phyloP scores from a whole-genome alignment of 2,797 vertebrate species.

The Carcharodon carcharias region DNA sequence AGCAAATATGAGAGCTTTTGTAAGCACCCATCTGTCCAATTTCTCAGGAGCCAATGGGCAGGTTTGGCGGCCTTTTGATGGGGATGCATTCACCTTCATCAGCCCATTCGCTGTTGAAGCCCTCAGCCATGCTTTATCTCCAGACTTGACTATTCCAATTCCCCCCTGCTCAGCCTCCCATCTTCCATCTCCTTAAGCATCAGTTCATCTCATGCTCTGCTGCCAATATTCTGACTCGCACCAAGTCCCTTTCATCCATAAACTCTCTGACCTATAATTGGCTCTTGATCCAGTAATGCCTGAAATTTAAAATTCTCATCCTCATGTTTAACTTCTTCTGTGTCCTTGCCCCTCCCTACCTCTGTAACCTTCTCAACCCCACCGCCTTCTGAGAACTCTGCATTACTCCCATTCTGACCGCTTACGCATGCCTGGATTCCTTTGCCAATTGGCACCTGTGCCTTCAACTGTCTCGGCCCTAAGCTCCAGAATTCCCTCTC shows the following conservation, averaged over 20 bases:
- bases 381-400: neutral
- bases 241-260: neutral
- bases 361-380: neutral
- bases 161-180: too few species aligned
- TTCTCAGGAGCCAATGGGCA: too few species aligned
- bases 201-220: too few species aligned
- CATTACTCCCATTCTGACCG: neutral
- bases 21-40: too few species aligned
- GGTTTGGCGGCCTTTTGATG: too few species aligned
- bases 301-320: neutral
- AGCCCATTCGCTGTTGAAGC: too few species aligned
- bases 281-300: neutral
- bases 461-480: neutral
- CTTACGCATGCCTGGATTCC: neutral
- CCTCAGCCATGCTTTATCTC: too few species aligned
- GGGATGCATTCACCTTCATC: too few species aligned
- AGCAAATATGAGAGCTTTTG: too few species aligned
- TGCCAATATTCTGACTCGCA: neutral
- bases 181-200: too few species aligned
- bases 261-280: neutral
- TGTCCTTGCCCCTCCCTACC: neutral
- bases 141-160: too few species aligned
- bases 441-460: neutral
- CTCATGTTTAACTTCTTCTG: neutral
- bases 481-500: neutral